These are phyloP conservation scores for Vanessa tameamea DNA, from an alignment of 1,140 invertebrate species.

Conservation along the genomic window DNA sequence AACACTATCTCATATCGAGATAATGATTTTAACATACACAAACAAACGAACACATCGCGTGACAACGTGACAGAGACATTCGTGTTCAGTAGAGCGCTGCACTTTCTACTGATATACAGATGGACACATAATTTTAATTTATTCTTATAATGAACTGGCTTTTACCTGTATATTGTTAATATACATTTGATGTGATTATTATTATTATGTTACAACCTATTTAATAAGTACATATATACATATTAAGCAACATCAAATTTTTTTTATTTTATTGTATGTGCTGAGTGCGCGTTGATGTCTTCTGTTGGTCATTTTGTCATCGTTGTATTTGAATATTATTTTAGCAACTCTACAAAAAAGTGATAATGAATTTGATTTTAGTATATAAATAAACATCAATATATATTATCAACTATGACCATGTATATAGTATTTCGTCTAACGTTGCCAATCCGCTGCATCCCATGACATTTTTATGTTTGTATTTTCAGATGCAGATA, in stretches of 20 bases:
- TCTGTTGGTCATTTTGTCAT: background rate
- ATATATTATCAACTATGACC: too few species aligned
- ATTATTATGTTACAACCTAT: background rate
- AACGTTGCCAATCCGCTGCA: too few species aligned
- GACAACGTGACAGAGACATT: background rate
- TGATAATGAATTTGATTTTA: too few species aligned
- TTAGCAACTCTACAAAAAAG: too few species aligned
- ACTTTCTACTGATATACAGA: constrained; percentile 10
- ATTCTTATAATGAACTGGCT: background rate
- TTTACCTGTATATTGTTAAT: background rate
- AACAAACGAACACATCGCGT: constrained; percentile 1
- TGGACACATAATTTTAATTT: background rate
- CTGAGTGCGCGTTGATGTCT: constrained; percentile 3
- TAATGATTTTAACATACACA: constrained; percentile 7
- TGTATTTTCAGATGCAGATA: too few species aligned
- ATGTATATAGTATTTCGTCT: too few species aligned
- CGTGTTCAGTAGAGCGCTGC: background rate
- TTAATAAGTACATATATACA: too few species aligned
- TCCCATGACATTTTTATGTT: too few species aligned
- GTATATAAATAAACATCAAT: too few species aligned
- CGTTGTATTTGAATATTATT: background rate
- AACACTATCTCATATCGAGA: background rate
- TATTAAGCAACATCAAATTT: too few species aligned
- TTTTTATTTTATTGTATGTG: background rate
- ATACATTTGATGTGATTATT: background rate